Percentiles rank a stretch among this genome's conserved stretches.
Conservation (phyloP, 1,140 invertebrate species). For the Ceratosolen fusciceps region DNA sequence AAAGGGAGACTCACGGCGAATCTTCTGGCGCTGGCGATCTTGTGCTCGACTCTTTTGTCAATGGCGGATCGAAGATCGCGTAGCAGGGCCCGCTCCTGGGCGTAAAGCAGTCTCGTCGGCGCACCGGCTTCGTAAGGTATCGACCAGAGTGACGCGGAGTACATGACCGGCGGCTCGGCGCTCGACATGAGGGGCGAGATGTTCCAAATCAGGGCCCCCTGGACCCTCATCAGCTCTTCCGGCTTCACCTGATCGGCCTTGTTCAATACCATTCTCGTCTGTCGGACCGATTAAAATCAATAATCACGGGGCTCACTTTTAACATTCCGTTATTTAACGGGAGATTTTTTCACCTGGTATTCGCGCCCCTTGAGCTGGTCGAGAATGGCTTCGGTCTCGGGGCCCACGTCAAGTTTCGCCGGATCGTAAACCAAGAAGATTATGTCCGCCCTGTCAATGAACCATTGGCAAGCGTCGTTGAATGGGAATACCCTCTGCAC, state of each 20-base stretch:
- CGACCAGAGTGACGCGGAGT: constrained; percentile 92
- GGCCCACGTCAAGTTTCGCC: constrained; percentile 93
- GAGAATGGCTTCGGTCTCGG: constrained; percentile 93
- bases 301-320: neutral
- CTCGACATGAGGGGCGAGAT: constrained; percentile 95
- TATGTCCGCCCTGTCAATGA: constrained; percentile 94
- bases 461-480: constrained; percentile 97
- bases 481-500: constrained; percentile 94
- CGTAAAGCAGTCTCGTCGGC: constrained; percentile 82
- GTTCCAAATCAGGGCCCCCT: constrained; percentile 95
- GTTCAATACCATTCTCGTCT: constrained; percentile 93
- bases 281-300: constrained; percentile 20
- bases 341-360: constrained; percentile 77
- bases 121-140: constrained; percentile 86
- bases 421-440: constrained; percentile 97
- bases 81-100: constrained; percentile 90
- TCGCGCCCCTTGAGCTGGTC: constrained; percentile 94
- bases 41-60: constrained; percentile 91
- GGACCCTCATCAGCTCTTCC: constrained; percentile 92
- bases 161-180: constrained; percentile 94
- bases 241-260: constrained; percentile 95
- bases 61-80: constrained; percentile 87
- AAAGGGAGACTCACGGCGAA: constrained; percentile 83
- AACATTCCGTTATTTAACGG: neutral
- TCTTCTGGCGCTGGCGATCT: constrained; percentile 91